Base-by-base conservation (phyloP, 1,140 invertebrate species). In the Bombus vancouverensis region DNA sequence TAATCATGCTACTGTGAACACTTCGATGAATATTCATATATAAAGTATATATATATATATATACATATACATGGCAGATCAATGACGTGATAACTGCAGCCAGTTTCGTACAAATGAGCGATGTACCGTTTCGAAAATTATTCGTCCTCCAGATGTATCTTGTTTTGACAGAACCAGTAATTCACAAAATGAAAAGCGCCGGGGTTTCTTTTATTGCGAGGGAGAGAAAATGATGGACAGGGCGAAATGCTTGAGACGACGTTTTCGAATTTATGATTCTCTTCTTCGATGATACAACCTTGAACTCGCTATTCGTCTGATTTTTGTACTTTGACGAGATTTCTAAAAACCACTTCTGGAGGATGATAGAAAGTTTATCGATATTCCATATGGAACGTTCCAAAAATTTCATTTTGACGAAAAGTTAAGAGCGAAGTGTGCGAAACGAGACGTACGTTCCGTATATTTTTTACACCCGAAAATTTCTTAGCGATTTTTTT, bases 1-100 rank as follows among this genome's bases (percentile, higher is more conserved):
- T 73, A 73, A 73, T 73, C 73, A 53, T 34, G n/a, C 42, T 34
- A 9, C 42, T 10, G 9, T n/a, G 72, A n/a, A 39, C 18, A 18
- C n/a, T 32, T 34, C 44, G 44, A 74, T 74, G 10, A 74, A 74
- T 74, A 74, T 74, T 74, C 42, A 74, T 47, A 32, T 10, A 12
- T 34, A 18, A 6, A 18, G 15, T 8, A 8, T 53, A 53, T 53
- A 2, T 34, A 22, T 53, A 18, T 18, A 18, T 47, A 6, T 22
- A 6, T 74, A 18, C 18, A 18, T 47, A 6, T 18, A 6, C 53
- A 34, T 53, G 18, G 44, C 10, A 47, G 73, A 74, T 74, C 73
- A 44, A 34, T 53, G 5, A 12, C 8, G n/a, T 25, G 73, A 53
- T 74, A 74, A 74, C 42, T 13, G 10, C 15, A 25, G 42, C 6